A percentile compares a stretch with the other conserved stretches of the same genome.
Evolutionary conservation across 1,140 invertebrate species (phyloP).

Genomic region (Macrobrachium nipponense): DNA sequence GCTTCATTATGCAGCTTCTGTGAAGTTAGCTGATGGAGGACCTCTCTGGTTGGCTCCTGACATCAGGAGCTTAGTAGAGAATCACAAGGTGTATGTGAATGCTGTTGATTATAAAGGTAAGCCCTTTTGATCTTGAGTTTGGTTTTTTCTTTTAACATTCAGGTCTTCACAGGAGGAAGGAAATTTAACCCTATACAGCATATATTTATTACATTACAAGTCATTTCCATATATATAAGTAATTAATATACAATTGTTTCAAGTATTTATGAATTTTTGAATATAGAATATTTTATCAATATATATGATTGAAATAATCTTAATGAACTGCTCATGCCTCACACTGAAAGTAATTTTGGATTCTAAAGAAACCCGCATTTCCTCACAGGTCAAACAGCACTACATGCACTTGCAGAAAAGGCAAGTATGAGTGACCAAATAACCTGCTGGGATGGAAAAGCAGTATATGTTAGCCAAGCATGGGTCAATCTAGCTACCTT

Average conservation of each 20-base stretch:
- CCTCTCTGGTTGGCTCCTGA: conserved; percentile 51
- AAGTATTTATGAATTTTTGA: too few species aligned
- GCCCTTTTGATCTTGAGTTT: background rate
- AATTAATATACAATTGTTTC: too few species aligned
- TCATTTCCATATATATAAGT: too few species aligned
- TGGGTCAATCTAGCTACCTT: conserved; percentile 41
- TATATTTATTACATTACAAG: too few species aligned
- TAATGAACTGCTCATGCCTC: too few species aligned
- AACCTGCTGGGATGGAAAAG: conserved; percentile 48
- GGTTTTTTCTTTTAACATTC: background rate
- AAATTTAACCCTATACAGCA: too few species aligned
- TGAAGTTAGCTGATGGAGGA: conserved; percentile 37
- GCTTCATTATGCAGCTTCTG: conserved; percentile 42
- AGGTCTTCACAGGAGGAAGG: background rate
- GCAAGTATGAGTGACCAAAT: conserved; percentile 29
- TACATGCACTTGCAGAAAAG: conserved; percentile 42
- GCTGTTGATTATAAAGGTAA: conserved; percentile 47
- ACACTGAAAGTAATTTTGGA: background rate
- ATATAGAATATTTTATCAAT: too few species aligned
- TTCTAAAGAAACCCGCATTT: background rate
- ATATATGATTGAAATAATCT: too few species aligned
- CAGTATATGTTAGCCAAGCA: conserved; percentile 40
- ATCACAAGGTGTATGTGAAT: conserved; percentile 37
- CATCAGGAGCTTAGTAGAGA: conserved; percentile 39
- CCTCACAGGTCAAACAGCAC: conserved; percentile 21